Base-by-base conservation (phyloP, 2,888 invertebrate genomes). In the Podotricha telesiphe region DNA sequence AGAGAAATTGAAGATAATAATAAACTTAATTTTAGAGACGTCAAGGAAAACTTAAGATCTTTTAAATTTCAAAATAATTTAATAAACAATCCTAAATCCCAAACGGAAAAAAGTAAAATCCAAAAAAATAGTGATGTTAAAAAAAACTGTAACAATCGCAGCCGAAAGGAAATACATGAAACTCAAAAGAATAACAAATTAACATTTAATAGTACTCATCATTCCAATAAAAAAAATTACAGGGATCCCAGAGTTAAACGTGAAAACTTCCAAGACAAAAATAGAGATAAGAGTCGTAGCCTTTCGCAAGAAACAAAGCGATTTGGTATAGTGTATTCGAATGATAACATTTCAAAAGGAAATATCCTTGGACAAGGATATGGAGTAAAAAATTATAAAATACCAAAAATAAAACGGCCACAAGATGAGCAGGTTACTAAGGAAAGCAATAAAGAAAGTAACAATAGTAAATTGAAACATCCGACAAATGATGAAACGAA, bases 311-410 rank as follows among this genome's bases (percentile, higher is more conserved):
- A 74, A 50, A 67, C 65, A 55, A 81, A 76, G 78, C 79, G 73
- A 70, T 75, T 82, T 70, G 92, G 91, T 15, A 89, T 91, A 59
- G 83, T 88, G 7, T 92, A 91, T 80, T 89, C 92, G 0, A 88
- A 80, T 78, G 91, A 90, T 65, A 91, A 88, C 71, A 89, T 91
- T 70, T 86, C 88, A 5, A 89, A 84, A 71, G 91, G 88, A 20
- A 84, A 84, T 42, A 86, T 88, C 72, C 82, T 91, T 72, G 82
- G 86, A 51, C 81, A 87, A 22, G 87, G 89, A 1, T 88, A 84
- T 78, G 90, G 89, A 47, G 91, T 93, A 0, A 91, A 87, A 81
- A 93, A 93, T 77, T 93, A 91, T 72, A 93, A 89, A 80, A 93
- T 93, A 74, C 92, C 93, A 0, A 93, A 93, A 83, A 88, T 93